A percentile compares a stretch with the other conserved stretches of the same genome.
Evolutionary conservation across 2,113 vertebrate species (phyloP).

Genomic region (Pangasianodon hypophthalmus): DNA sequence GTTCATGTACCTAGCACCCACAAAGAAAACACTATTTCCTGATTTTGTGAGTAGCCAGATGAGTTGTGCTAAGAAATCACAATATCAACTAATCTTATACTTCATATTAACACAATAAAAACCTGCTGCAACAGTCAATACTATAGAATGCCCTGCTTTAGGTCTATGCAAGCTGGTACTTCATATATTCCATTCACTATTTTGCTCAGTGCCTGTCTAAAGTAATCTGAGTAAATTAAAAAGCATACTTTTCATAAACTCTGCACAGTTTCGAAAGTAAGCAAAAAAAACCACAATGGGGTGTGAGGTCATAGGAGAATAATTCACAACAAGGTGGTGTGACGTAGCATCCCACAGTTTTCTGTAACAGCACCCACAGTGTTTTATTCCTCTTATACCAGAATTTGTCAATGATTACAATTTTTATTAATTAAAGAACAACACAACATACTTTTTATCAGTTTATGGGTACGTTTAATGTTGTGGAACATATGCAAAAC

Average conservation of each 20-base stretch:
- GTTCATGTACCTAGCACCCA: neutral
- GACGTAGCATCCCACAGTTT: neutral
- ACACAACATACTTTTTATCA: neutral
- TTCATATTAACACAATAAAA: neutral
- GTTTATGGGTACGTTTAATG: neutral
- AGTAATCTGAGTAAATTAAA: neutral
- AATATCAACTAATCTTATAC: neutral
- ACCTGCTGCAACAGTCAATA: neutral
- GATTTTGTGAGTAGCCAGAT: neutral
- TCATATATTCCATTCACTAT: neutral
- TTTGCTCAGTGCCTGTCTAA: neutral
- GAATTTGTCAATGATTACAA: neutral
- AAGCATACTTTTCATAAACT: neutral
- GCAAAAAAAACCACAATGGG: neutral
- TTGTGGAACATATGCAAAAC: neutral
- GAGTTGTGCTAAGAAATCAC: neutral
- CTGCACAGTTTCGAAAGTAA: neutral
- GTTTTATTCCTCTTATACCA: neutral
- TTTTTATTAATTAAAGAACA: neutral
- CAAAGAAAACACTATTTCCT: neutral
- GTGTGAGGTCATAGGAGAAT: neutral
- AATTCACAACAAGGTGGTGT: neutral
- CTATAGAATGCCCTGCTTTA: neutral
- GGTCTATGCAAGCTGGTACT: neutral
- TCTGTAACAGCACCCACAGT: neutral